A percentile compares a stretch with the other conserved stretches of the same genome.
These are phyloP conservation scores for Coleophora flavipennella DNA, from an alignment of 2,888 invertebrate genomes.

Conservation along the genomic window DNA sequence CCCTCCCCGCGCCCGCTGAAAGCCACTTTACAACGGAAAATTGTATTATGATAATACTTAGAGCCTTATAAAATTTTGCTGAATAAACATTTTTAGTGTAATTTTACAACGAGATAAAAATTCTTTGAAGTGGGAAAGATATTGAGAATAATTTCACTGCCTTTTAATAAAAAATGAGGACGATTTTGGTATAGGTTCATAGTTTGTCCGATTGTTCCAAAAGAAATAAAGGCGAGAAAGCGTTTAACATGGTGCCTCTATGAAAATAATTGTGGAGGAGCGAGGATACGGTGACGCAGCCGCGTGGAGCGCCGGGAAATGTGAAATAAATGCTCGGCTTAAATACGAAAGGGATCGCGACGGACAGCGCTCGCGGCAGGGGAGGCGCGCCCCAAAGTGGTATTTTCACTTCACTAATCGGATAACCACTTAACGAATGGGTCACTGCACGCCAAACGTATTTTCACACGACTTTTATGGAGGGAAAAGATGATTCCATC, in stretches of 20 bases:
- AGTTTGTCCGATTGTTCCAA: neutral
- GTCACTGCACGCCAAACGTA: constrained; percentile 72
- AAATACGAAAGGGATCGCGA: constrained; percentile 65
- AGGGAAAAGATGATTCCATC: constrained; percentile 55
- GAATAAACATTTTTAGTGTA: constrained; percentile 64
- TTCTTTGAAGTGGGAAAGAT: constrained; percentile 23
- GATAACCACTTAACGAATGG: constrained; percentile 75
- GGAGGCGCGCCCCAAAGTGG: constrained; percentile 71
- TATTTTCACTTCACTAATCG: constrained; percentile 76
- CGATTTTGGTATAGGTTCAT: too few species aligned
- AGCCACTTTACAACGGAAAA: constrained; percentile 70
- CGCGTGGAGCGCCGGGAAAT: constrained; percentile 58
- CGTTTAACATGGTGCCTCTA: constrained; percentile 34
- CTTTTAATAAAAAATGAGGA: too few species aligned
- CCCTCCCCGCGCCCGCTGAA: constrained; percentile 51
- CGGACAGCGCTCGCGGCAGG: constrained; percentile 57
- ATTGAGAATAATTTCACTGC: constrained; percentile 25
- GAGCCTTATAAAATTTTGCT: constrained; percentile 64
- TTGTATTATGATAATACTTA: constrained; percentile 69
- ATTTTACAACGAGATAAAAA: constrained; percentile 51
- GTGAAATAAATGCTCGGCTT: constrained; percentile 70
- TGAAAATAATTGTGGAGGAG: constrained; percentile 39
- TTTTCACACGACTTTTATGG: constrained; percentile 69
- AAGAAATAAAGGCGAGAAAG: constrained; percentile 30
- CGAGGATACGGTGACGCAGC: constrained; percentile 40